Conservation (phyloP, 1,140 invertebrate genomes). For the Platyscapa corneri region DNA sequence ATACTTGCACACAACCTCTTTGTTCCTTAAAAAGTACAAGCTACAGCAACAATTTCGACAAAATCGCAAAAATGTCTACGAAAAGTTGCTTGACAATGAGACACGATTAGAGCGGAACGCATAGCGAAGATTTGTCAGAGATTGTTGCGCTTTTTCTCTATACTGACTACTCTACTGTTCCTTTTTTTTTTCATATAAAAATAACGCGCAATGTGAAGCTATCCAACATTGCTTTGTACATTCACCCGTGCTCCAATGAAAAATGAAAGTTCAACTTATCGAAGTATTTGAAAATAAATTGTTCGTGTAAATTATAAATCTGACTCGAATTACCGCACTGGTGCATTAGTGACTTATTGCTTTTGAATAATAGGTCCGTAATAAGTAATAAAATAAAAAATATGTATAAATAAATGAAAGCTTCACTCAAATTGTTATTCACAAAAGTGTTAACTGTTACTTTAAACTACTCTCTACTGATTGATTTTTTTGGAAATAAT, state of each 20-base stretch:
- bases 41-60: conserved; percentile 58
- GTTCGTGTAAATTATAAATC: conserved; percentile 21
- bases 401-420: not conserved
- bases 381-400: conserved; percentile 27
- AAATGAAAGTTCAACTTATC: conserved; percentile 65
- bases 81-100: conserved; percentile 47
- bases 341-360: conserved; percentile 40
- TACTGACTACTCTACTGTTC: conserved; percentile 32
- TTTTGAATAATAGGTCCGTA: not conserved
- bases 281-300: conserved; percentile 52
- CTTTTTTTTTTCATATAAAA: conserved; percentile 69
- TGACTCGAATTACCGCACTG: conserved; percentile 43
- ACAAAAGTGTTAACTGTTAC: conserved; percentile 15
- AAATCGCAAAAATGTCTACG: conserved; percentile 45
- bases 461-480: conserved; percentile 32
- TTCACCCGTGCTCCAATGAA: conserved; percentile 75
- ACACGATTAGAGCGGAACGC: conserved; percentile 33
- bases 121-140: conserved; percentile 53
- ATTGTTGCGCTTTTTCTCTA: conserved; percentile 57
- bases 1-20: conserved; percentile 65
- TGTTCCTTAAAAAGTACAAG: conserved; percentile 60
- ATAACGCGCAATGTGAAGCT: conserved; percentile 73
- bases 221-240: conserved; percentile 75
- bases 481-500: conserved; percentile 17
- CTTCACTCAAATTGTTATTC: conserved; percentile 2